A percentile compares a stretch with the other conserved stretches of the same genome.
Evolutionary conservation across 2,888 invertebrate genomes (phyloP).

Genomic region (Tiliacea citrago): DNA sequence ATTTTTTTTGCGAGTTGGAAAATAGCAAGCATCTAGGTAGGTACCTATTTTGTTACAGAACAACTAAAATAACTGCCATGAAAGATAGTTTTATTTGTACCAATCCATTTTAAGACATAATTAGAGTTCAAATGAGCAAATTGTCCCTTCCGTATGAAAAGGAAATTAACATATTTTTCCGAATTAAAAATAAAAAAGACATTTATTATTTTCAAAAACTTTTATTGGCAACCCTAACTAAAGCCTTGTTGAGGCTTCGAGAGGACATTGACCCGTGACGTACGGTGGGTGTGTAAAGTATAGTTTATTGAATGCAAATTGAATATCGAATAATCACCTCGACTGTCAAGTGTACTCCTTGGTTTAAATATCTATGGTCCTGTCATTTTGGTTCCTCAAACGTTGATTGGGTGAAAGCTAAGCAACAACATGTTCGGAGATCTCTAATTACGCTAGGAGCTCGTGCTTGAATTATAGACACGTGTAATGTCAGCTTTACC

Average conservation of each 20-base stretch:
- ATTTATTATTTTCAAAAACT: constrained; percentile 4
- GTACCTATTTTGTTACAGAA: not conserved
- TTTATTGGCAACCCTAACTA: constrained; percentile 39
- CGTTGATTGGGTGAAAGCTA: not conserved
- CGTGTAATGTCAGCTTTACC: not conserved
- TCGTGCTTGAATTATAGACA: not conserved
- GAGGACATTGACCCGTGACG: constrained; percentile 73
- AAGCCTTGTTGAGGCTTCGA: constrained; percentile 74
- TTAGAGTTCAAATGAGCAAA: not conserved
- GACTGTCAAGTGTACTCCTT: constrained; percentile 52
- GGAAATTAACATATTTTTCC: not conserved
- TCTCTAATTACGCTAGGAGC: not conserved
- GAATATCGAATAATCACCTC: constrained; percentile 57
- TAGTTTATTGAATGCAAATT: constrained; percentile 62
- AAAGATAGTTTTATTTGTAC: not conserved
- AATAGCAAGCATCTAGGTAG: too few species aligned
- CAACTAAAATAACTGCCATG: not conserved
- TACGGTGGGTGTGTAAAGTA: constrained; percentile 70
- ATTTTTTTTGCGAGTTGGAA: not conserved
- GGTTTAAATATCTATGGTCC: constrained; percentile 36
- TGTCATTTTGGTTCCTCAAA: constrained; percentile 8
- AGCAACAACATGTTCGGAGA: not conserved
- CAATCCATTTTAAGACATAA: not conserved
- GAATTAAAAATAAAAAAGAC: too few species aligned
- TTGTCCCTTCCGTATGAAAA: not conserved